phyloP scores from a whole-genome alignment of 2,113 vertebrate genomes.

The Brachirus orientalis region DNA sequence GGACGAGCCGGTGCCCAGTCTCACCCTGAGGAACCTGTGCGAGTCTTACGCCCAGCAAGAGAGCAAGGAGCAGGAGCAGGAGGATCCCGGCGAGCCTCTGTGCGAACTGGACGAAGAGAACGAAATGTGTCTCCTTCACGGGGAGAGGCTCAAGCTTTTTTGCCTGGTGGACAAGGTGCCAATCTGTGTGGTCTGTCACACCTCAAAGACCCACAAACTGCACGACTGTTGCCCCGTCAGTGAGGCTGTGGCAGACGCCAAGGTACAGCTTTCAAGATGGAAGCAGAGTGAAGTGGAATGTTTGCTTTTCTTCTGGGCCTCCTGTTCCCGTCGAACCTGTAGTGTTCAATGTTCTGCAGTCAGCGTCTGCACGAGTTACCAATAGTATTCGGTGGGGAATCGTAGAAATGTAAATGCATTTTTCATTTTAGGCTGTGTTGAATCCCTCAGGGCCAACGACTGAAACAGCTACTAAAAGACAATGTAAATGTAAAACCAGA shows the following conservation, averaged over 20 bases:
- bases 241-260: slow-evolving; percentile 68
- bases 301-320: neutral
- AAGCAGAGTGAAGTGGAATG: neutral
- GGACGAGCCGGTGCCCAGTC: slow-evolving; percentile 71
- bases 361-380: no score
- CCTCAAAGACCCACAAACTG: slow-evolving; percentile 76
- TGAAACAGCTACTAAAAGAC: no score
- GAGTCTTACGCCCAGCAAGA: slow-evolving; percentile 57
- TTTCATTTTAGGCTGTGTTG: no score
- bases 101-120: slow-evolving; percentile 23
- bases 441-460: no score
- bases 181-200: slow-evolving; percentile 79
- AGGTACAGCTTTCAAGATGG: slow-evolving; percentile 54
- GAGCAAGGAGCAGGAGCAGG: slow-evolving; percentile 5
- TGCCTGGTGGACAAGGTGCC: slow-evolving; percentile 72
- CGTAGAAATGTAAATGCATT: no score
- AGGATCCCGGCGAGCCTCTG: slow-evolving; percentile 14
- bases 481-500: no score
- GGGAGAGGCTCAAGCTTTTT: slow-evolving; percentile 79
- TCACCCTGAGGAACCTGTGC: slow-evolving; percentile 78
- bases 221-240: slow-evolving; percentile 73
- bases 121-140: slow-evolving; percentile 68
- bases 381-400: no score
- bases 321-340: no score
- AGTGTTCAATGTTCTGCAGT: no score